Conservation (phyloP, 2,113 vertebrate genomes). For the Apteryx mantelli region DNA sequence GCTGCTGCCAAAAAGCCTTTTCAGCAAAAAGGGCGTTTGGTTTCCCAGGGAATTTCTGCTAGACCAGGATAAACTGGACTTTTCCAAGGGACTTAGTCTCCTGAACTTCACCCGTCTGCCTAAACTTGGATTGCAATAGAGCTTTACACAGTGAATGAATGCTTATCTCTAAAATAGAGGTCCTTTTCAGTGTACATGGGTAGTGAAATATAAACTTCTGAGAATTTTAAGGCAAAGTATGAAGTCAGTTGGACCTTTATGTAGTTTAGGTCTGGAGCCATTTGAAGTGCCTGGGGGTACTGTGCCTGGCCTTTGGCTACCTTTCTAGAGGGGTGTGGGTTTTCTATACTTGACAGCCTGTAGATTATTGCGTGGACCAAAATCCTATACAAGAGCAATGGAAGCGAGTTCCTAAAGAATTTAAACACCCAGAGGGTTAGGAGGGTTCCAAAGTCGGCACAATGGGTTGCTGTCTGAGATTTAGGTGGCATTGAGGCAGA, state of each 20-base stretch:
- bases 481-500: background rate
- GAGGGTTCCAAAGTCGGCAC: background rate
- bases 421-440: background rate
- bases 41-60: constrained; percentile 46
- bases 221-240: background rate
- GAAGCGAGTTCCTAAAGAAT: background rate
- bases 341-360: background rate
- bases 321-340: background rate
- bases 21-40: background rate
- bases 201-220: constrained; percentile 6
- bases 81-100: constrained; percentile 24
- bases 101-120: constrained; percentile 33
- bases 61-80: background rate
- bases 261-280: background rate
- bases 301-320: background rate
- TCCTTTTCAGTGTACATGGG: background rate
- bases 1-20: constrained; percentile 32
- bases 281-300: background rate
- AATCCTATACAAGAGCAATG: rapidly evolving
- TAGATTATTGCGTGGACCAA: background rate
- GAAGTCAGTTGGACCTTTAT: background rate
- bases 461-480: background rate
- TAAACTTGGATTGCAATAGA: constrained; percentile 33
- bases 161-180: constrained; percentile 2
- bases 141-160: constrained; percentile 25